Conservation (phyloP, 2,888 invertebrate genomes). For the Polydrusus cervinus region DNA sequence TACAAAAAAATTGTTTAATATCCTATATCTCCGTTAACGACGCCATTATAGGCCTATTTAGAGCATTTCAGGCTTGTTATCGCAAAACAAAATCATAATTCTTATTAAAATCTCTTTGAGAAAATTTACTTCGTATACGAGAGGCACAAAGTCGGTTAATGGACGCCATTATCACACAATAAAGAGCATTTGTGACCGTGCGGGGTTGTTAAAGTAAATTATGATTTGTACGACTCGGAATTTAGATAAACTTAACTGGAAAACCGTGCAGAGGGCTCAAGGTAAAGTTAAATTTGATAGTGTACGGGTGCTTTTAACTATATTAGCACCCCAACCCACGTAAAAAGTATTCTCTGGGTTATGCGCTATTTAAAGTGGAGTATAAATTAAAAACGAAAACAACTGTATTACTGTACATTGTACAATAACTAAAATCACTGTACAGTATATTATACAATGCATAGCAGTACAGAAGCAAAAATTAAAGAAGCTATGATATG, state of each 20-base stretch:
- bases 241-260: conserved; percentile 53
- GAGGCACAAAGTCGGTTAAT: conserved; percentile 55
- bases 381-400: too few relatives aligned
- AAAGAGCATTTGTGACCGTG: conserved; percentile 56
- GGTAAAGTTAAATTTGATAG: conserved; percentile 50
- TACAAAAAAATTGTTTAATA: conserved; percentile 15
- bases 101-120: conserved; percentile 52
- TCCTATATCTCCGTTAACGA: conserved; percentile 13
- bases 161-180: conserved; percentile 57
- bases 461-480: too few relatives aligned
- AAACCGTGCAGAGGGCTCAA: conserved; percentile 41
- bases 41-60: conserved; percentile 43
- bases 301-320: conserved; percentile 43
- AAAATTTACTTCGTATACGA: conserved; percentile 55
- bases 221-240: conserved; percentile 54
- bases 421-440: too few relatives aligned
- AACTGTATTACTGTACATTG: too few relatives aligned
- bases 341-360: not conserved
- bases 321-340: conserved; percentile 2
- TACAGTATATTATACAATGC: too few relatives aligned
- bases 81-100: conserved; percentile 53
- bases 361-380: not conserved
- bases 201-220: conserved; percentile 55
- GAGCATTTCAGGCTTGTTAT: conserved; percentile 40
- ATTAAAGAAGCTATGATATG: too few relatives aligned